A percentile compares a stretch with the other conserved stretches of the same genome.
Evolutionary conservation across 1,140 invertebrate species (phyloP).

Genomic region (Metopolophium dirhodum): DNA sequence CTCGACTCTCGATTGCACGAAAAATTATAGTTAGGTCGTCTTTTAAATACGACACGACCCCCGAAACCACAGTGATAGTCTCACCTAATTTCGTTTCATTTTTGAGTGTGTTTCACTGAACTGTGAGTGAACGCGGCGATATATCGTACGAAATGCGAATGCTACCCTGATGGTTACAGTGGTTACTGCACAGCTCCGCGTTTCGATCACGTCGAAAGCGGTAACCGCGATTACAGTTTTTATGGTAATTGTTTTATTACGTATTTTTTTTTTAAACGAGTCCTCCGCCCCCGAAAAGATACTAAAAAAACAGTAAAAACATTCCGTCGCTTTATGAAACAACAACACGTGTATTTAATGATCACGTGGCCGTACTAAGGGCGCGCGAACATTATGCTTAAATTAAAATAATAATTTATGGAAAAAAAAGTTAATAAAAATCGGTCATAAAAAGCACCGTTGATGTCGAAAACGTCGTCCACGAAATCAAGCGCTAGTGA

Average conservation of each 20-base stretch:
- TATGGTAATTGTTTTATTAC: slow-evolving; percentile 17
- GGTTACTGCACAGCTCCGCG: neutral
- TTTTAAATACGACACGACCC: neutral
- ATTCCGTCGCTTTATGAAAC: too few species aligned
- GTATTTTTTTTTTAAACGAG: neutral
- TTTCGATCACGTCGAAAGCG: neutral
- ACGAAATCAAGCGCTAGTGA: too few species aligned
- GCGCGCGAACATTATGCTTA: too few species aligned
- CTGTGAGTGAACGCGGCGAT: neutral
- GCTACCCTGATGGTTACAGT: neutral
- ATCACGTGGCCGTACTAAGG: too few species aligned
- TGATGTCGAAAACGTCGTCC: too few species aligned
- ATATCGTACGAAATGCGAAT: neutral
- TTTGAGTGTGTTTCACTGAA: neutral
- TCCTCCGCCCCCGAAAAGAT: too few species aligned
- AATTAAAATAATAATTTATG: too few species aligned
- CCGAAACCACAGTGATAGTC: neutral
- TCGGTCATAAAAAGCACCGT: too few species aligned
- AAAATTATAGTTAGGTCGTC: neutral
- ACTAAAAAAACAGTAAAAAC: too few species aligned
- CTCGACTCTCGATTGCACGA: neutral
- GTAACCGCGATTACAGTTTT: neutral
- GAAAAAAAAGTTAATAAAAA: too few species aligned
- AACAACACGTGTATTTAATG: too few species aligned
- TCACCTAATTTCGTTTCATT: neutral